These are phyloP conservation scores for Hyppa rectilinea DNA, from an alignment of 2,888 invertebrate species.

Conservation along the genomic window DNA sequence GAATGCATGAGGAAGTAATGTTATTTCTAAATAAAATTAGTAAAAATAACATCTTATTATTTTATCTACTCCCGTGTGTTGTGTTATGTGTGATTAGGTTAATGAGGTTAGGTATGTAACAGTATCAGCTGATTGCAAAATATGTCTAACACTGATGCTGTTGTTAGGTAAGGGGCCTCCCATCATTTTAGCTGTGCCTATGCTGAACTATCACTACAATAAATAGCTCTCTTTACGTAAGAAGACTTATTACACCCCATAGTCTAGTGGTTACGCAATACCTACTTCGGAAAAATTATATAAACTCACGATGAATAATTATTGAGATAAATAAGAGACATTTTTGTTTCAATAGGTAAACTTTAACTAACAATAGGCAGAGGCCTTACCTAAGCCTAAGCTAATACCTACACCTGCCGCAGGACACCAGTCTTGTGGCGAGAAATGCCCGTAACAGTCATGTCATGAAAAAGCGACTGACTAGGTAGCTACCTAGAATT, in stretches of 20 bases:
- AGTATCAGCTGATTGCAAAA: slow-evolving; percentile 17
- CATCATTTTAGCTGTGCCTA: not conserved
- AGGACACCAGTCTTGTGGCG: too few species aligned
- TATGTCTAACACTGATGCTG: slow-evolving; percentile 1
- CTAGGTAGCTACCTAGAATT: too few species aligned
- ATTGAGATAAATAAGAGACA: too few species aligned
- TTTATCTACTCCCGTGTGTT: slow-evolving; percentile 1
- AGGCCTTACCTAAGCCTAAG: too few species aligned
- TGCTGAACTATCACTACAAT: not conserved
- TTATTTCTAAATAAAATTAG: slow-evolving; percentile 81
- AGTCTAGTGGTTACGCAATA: slow-evolving; percentile 24
- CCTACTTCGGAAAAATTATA: not conserved
- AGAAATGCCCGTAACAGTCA: too few species aligned
- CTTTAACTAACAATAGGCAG: too few species aligned
- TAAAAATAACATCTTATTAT: slow-evolving; percentile 58
- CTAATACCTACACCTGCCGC: too few species aligned
- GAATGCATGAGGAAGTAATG: slow-evolving; percentile 74
- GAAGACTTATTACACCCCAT: not conserved
- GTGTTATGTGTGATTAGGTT: not conserved
- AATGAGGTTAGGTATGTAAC: slow-evolving; percentile 6
- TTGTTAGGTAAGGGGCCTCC: too few species aligned
- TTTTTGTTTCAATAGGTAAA: too few species aligned
- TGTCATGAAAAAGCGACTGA: too few species aligned
- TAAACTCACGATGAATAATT: not conserved
- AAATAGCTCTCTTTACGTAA: not conserved